Evolutionary conservation across 2,113 vertebrate species (phyloP), one percentile per base, ranked within the genome.

Genomic region (Hystrix brachyura): DNA sequence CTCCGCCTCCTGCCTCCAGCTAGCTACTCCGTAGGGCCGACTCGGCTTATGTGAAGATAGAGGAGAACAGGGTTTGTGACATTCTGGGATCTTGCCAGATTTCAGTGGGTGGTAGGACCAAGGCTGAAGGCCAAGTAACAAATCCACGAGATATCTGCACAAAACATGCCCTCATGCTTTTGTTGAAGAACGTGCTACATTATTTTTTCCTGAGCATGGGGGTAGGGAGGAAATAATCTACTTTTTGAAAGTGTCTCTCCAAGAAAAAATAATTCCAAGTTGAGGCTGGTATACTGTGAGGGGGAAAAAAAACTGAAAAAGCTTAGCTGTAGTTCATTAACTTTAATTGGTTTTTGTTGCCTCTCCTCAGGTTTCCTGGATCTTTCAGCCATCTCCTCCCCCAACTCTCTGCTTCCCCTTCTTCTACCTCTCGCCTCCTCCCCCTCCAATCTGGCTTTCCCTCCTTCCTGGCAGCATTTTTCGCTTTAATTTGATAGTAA

Each of bases 381-480:
- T 99, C 97, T 94, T 98, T 98, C 98, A 98, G 98, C 98, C 98
- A 97, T 99, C 97, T 98, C 98, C 98, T 98, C 98, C 98, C 98
- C 98, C 98, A 97, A 98, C 98, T 98, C 97, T 90, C 98, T 97
- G 98, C 98, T 98, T 98, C 97, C 98, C 98, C 98, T 98, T 98
- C 98, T 98, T 98, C 98, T 98, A 99, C 98, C 98, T 98, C 99
- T 99, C 99, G 98, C 99, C 99, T 99, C 98, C 99, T 99, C 98
- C 98, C 98, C 98, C 98, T 99, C 98, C 99, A 99, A 98, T 98
- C 98, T 99, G 99, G 98, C 98, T 99, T 98, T 98, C 97, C 98
- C 98, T 98, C 98, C 98, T 99, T 98, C 97, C 98, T 99, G 98
- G 98, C 98, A 99, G 98, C 90, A 98, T 98, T 98, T 98, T 98